These are phyloP conservation scores for Leptobrachium ailaonicum DNA, from an alignment of 2,113 vertebrate species.

Conservation along the genomic window DNA sequence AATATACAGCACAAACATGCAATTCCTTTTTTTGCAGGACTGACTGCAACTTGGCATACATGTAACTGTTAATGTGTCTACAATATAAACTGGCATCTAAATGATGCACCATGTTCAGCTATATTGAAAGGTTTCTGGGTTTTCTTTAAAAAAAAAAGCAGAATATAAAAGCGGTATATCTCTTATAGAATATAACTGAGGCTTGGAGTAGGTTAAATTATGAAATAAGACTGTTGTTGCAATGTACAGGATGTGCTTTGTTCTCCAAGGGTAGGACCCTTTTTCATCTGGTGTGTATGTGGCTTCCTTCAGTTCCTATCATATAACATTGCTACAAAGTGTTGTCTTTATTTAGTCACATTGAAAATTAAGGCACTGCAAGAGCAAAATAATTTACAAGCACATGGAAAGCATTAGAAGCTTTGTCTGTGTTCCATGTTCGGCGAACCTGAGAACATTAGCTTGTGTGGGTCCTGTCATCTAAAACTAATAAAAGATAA, in stretches of 20 bases:
- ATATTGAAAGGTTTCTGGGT: conserved; percentile 68
- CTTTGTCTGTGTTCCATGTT: background rate
- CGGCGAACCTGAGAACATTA: background rate
- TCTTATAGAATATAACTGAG: conserved; percentile 60
- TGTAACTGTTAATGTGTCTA: conserved; percentile 77
- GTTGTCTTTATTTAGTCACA: conserved; percentile 54
- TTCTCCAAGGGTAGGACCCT: conserved; percentile 53
- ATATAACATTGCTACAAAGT: conserved; percentile 54
- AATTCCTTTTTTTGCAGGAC: conserved; percentile 85
- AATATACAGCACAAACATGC: conserved; percentile 99
- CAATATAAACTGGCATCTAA: conserved; percentile 73
- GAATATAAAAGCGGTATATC: conserved; percentile 65
- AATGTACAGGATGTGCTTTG: conserved; percentile 57
- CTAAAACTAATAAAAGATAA: no score
- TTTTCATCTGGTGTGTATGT: conserved; percentile 50
- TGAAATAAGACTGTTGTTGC: conserved; percentile 28
- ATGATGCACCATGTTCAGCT: conserved; percentile 68
- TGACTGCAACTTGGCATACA: conserved; percentile 85
- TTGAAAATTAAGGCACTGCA: conserved; percentile 55
- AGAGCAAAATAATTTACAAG: conserved; percentile 65
- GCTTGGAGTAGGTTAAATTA: conserved; percentile 57
- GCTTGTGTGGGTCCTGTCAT: no score
- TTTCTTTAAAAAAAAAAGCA: conserved; percentile 62
- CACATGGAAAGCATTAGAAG: conserved; percentile 55
- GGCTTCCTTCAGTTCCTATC: conserved; percentile 4